A percentile compares a stretch with the other conserved stretches of the same genome.
These are phyloP conservation scores for Scaptomyza caliginosa DNA, from an alignment of 2,888 invertebrate species.

Conservation along the genomic window DNA sequence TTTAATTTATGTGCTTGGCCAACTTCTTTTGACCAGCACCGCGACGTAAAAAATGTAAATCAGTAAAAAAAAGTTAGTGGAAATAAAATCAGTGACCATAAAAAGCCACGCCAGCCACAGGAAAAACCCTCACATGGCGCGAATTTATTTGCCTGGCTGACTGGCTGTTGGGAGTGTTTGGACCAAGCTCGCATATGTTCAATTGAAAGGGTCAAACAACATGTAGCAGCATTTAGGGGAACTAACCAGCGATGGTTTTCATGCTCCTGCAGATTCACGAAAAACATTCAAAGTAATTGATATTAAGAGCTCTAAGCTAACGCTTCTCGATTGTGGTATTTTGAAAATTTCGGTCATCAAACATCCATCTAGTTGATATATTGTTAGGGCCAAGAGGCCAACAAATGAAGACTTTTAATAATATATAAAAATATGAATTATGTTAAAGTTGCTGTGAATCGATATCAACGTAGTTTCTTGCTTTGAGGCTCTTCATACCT, in stretches of 20 bases:
- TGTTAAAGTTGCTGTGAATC: neutral
- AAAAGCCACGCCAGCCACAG: slow-evolving; percentile 44
- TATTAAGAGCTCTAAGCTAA: slow-evolving; percentile 48
- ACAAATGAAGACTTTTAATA: slow-evolving; percentile 17
- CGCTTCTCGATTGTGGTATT: slow-evolving; percentile 1
- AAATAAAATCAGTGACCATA: slow-evolving; percentile 51
- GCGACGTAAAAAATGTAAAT: slow-evolving; percentile 27
- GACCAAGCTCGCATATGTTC: slow-evolving; percentile 60
- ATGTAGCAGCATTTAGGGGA: neutral
- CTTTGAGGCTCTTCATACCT: slow-evolving; percentile 11
- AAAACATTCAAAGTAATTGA: slow-evolving; percentile 73
- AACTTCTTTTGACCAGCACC: slow-evolving; percentile 57
- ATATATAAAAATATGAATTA: neutral
- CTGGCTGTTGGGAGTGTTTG: slow-evolving; percentile 8
- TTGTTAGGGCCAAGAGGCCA: slow-evolving; percentile 33
- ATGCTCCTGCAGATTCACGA: slow-evolving; percentile 21
- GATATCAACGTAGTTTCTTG: neutral
- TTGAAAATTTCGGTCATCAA: slow-evolving; percentile 24
- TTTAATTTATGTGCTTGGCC: slow-evolving; percentile 74
- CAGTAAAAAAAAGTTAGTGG: slow-evolving; percentile 24
- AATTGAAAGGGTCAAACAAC: slow-evolving; percentile 55
- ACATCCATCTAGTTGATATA: slow-evolving; percentile 53
- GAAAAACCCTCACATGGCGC: slow-evolving; percentile 39
- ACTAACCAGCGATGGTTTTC: slow-evolving; percentile 12
- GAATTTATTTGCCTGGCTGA: slow-evolving; percentile 46